A percentile compares a stretch with the other conserved stretches of the same genome.
Evolutionary conservation across 2,113 vertebrate genomes (phyloP).

Genomic region (rabbit (Oryctolagus cuniculus)): mOryCun1.1 NC_091432.1:210945501-210946000

Average conservation of each 20-base stretch:
- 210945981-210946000: not conserved
- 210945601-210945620: constrained; percentile 9
- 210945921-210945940: not conserved
- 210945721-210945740: not conserved
- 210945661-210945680: not conserved
- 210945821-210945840: not conserved
- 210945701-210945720: not conserved
- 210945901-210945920: not conserved
- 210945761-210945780: not conserved
- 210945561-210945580: not conserved
- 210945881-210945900: not conserved
- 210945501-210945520: not conserved
- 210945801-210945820: not conserved
- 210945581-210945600: not conserved
- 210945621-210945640: not conserved
- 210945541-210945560: constrained; percentile 19
- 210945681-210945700: not conserved
- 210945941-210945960: not conserved
- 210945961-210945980: not conserved
- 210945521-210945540: not conserved
- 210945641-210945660: not conserved
- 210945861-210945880: not conserved
- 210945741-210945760: not conserved
- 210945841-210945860: not conserved
- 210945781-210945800: not conserved